Percentiles rank a stretch among this genome's conserved stretches.
phyloP scores from a whole-genome alignment of 2,888 invertebrate species.

The Tupiocoris notatus region DNA sequence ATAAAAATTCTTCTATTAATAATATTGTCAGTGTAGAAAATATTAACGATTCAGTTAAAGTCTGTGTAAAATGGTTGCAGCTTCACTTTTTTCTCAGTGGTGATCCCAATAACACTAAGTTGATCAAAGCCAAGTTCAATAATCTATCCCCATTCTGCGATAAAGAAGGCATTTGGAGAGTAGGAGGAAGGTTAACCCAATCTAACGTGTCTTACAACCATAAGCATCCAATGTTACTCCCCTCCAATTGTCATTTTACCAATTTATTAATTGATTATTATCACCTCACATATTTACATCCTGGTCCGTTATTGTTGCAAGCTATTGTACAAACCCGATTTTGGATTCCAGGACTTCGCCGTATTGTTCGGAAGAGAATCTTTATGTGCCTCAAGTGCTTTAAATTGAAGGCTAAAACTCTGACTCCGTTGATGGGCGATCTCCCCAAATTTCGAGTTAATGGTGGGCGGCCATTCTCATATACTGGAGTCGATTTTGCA shows the following conservation, averaged over 20 bases:
- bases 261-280: slow-evolving; percentile 2
- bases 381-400: slow-evolving; percentile 39
- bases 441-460: neutral
- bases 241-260: slow-evolving; percentile 5
- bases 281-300: slow-evolving; percentile 40
- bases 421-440: neutral
- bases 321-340: neutral
- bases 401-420: slow-evolving; percentile 42
- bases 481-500: slow-evolving; percentile 48
- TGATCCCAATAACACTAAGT: neutral
- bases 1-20: no score
- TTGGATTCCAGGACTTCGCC: slow-evolving; percentile 33
- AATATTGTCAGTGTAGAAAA: no score
- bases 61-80: no score
- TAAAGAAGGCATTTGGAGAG: slow-evolving; percentile 15
- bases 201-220: slow-evolving; percentile 6
- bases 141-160: slow-evolving; percentile 13
- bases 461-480: neutral
- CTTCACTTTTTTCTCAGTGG: neutral
- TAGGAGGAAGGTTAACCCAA: slow-evolving; percentile 22
- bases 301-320: slow-evolving; percentile 43
- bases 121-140: neutral
- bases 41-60: no score
- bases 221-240: slow-evolving; percentile 29
- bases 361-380: slow-evolving; percentile 16